A percentile compares a stretch with the other conserved stretches of the same genome.
Conservation (phyloP, 2,888 invertebrate species). For the Drosophila trichaetosa region DNA sequence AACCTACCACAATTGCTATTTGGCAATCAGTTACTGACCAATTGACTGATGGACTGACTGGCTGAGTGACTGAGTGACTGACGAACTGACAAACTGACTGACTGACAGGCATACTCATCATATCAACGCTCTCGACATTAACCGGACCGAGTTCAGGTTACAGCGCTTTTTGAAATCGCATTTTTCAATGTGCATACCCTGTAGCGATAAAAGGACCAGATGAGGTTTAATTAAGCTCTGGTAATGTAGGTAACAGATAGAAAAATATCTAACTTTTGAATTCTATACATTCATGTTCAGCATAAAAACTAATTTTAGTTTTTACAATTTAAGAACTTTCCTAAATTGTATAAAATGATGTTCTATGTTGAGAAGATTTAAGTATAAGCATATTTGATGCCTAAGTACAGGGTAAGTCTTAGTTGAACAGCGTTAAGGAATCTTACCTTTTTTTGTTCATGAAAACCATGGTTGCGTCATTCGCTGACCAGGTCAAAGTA, state of each 20-base stretch:
- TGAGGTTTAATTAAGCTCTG: not conserved
- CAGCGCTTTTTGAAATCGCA: constrained; percentile 34
- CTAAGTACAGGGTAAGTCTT: not conserved
- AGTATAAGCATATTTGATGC: not conserved
- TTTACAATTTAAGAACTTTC: not conserved
- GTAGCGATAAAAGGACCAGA: not conserved
- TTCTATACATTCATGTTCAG: not conserved
- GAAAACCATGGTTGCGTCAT: constrained; percentile 28
- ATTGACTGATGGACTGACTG: constrained; percentile 17
- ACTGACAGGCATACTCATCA: constrained; percentile 29
- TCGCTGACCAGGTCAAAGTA: constrained; percentile 46
- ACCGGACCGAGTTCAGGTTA: constrained; percentile 50
- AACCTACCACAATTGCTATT: constrained; percentile 13
- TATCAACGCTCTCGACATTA: constrained; percentile 50
- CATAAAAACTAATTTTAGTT: not conserved
- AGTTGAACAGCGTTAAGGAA: not conserved
- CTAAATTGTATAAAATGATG: not conserved
- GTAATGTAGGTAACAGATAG: not conserved
- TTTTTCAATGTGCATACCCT: constrained; percentile 25
- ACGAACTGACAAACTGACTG: constrained; percentile 11
- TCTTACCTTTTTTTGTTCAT: constrained; percentile 15
- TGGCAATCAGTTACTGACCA: constrained; percentile 14
- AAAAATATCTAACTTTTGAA: not conserved
- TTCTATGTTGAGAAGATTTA: not conserved
- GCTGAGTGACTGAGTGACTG: constrained; percentile 13